These are phyloP conservation scores for Lacanobia wlatinum DNA, from an alignment of 2,888 invertebrate species.

Conservation along the genomic window DNA sequence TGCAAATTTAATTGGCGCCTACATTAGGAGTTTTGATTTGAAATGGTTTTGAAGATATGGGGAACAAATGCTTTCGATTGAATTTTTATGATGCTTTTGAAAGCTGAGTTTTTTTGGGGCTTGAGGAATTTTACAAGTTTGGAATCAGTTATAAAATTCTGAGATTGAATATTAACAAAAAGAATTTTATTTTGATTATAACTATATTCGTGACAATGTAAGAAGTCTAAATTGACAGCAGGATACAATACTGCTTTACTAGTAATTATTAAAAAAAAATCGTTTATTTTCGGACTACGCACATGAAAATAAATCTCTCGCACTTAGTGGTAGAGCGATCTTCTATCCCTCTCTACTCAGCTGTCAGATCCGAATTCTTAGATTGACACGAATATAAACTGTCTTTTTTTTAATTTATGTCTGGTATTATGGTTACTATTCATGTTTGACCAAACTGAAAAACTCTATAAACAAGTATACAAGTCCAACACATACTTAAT, in stretches of 20 bases:
- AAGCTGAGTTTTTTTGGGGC: background rate
- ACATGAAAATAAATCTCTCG: too few relatives aligned
- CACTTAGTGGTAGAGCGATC: too few relatives aligned
- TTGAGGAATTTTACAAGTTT: background rate
- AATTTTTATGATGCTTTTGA: background rate
- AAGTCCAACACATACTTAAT: background rate
- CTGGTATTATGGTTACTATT: background rate
- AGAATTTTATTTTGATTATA: background rate
- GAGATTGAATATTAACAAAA: background rate
- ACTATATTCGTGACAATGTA: background rate
- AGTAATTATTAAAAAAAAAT: too few relatives aligned
- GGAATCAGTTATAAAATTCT: background rate
- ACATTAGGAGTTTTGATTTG: too few relatives aligned
- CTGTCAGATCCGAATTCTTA: too few relatives aligned
- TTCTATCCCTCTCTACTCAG: too few relatives aligned
- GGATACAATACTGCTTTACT: too few relatives aligned
- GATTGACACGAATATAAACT: background rate
- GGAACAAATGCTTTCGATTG: too few relatives aligned
- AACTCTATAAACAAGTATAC: background rate
- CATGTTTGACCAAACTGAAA: background rate
- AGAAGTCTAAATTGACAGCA: too few relatives aligned
- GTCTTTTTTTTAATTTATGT: background rate
- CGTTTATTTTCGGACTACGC: too few relatives aligned
- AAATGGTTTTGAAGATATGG: too few relatives aligned
- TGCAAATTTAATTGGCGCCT: too few relatives aligned